Percentiles rank a stretch among this genome's conserved stretches.
These are phyloP conservation scores for Anthonomus grandis DNA, from an alignment of 1,140 invertebrate genomes.

Conservation along the genomic window DNA sequence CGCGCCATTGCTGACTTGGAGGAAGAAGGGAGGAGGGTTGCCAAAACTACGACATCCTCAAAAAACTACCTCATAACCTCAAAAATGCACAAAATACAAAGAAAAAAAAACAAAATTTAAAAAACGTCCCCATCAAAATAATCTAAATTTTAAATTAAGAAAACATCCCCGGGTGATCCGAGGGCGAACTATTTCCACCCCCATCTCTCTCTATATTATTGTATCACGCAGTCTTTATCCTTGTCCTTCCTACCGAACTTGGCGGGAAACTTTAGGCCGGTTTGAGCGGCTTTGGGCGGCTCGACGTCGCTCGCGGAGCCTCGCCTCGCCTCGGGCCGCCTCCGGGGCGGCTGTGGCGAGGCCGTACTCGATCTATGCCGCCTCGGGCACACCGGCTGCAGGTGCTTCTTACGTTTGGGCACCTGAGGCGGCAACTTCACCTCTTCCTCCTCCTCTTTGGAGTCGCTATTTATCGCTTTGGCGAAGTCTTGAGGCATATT, in stretches of 20 bases:
- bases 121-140: no score
- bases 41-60: no score
- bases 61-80: no score
- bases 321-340: constrained; percentile 13
- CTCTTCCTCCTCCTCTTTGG: constrained; percentile 2
- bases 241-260: constrained; percentile 28
- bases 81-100: no score
- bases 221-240: constrained; percentile 40
- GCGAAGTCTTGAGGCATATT: constrained; percentile 6
- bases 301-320: constrained; percentile 22
- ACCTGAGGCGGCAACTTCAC: constrained; percentile 20
- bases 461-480: constrained; percentile 3
- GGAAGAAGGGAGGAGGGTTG: no score
- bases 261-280: constrained; percentile 16
- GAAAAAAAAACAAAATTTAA: no score
- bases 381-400: constrained; percentile 26
- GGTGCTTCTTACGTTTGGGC: constrained; percentile 25
- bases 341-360: constrained; percentile 28
- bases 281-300: constrained; percentile 30
- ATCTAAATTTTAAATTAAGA: no score
- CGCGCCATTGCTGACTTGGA: no score
- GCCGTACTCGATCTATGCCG: constrained; percentile 27
- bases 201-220: no score
- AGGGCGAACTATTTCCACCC: no score
- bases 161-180: no score